Conservation (phyloP, 1,140 invertebrate species). For the Penaeus vannamei region DNA sequence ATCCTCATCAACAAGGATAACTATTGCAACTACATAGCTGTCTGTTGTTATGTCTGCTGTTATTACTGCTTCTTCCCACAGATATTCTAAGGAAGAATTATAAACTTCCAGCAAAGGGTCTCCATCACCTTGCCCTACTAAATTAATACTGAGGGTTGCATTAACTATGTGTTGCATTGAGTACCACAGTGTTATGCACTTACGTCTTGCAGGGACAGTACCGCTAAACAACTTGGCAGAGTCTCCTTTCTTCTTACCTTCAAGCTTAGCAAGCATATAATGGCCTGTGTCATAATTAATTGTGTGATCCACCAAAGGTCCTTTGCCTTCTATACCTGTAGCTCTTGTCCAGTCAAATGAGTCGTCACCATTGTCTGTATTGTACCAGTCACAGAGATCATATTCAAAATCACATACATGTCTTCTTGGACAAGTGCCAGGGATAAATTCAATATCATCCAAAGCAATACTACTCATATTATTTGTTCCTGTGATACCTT, state of each 20-base stretch:
- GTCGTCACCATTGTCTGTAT: slow-evolving; percentile 29
- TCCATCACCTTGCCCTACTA: slow-evolving; percentile 19
- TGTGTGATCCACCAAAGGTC: slow-evolving; percentile 55
- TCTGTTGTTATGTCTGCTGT: slow-evolving; percentile 5
- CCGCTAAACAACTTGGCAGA: slow-evolving; percentile 43
- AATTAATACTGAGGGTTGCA: slow-evolving; percentile 45
- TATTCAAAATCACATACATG: slow-evolving; percentile 55
- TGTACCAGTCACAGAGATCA: slow-evolving; percentile 55
- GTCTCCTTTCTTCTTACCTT: slow-evolving; percentile 49
- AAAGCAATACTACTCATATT: slow-evolving; percentile 44
- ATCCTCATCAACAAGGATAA: slow-evolving; percentile 42
- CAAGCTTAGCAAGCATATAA: slow-evolving; percentile 44
- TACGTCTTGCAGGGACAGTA: slow-evolving; percentile 19
- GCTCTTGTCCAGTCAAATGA: slow-evolving; percentile 58
- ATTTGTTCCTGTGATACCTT: slow-evolving; percentile 37
- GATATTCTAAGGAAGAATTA: slow-evolving; percentile 55
- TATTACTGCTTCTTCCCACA: slow-evolving; percentile 51
- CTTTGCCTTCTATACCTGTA: slow-evolving; percentile 42
- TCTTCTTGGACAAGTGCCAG: slow-evolving; percentile 28
- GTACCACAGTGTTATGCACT: slow-evolving; percentile 59
- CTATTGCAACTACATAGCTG: slow-evolving; percentile 39
- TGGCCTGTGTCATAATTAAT: slow-evolving; percentile 54
- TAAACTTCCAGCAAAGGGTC: slow-evolving; percentile 27
- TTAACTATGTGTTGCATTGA: slow-evolving; percentile 59
- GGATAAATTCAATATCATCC: slow-evolving; percentile 59